phyloP scores from a whole-genome alignment of 2,888 invertebrate genomes.

The Eupithecia subumbrata region DNA sequence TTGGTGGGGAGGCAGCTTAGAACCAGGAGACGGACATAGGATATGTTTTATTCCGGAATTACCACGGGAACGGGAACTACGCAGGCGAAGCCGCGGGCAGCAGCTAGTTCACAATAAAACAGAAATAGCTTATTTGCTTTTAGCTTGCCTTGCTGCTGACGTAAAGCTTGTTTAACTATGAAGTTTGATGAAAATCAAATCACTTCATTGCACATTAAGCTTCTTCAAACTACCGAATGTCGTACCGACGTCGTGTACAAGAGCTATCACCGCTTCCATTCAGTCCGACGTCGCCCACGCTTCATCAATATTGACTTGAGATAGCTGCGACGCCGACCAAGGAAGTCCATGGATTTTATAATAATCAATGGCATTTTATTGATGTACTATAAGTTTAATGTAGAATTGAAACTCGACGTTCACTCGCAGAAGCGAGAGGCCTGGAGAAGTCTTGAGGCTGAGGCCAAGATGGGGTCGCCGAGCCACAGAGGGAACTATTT shows the following conservation, averaged over 20 bases:
- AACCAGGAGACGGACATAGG: too few species aligned
- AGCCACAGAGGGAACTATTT: neutral
- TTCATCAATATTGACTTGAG: conserved; percentile 75
- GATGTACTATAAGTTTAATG: neutral
- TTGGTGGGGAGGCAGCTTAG: too few species aligned
- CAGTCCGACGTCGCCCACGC: conserved; percentile 76
- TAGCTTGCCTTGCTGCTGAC: neutral
- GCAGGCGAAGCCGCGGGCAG: too few species aligned
- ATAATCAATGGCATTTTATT: conserved; percentile 14
- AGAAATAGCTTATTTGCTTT: neutral
- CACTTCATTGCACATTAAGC: too few species aligned
- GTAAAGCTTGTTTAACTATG: neutral
- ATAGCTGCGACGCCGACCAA: conserved; percentile 63
- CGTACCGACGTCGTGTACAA: conserved; percentile 18
- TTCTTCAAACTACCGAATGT: neutral
- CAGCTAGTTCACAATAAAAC: too few species aligned
- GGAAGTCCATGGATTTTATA: conserved; percentile 55
- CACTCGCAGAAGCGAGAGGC: neutral
- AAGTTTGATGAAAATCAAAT: neutral
- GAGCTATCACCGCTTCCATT: conserved; percentile 44
- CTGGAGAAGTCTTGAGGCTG: neutral
- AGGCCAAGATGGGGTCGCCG: neutral
- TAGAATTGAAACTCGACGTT: conserved; percentile 19
- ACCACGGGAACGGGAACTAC: too few species aligned
- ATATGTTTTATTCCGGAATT: too few species aligned